These are phyloP conservation scores for Anguilla pacifica DNA, from an alignment of 2,797 vertebrate species.

Conservation along the genomic window DNA sequence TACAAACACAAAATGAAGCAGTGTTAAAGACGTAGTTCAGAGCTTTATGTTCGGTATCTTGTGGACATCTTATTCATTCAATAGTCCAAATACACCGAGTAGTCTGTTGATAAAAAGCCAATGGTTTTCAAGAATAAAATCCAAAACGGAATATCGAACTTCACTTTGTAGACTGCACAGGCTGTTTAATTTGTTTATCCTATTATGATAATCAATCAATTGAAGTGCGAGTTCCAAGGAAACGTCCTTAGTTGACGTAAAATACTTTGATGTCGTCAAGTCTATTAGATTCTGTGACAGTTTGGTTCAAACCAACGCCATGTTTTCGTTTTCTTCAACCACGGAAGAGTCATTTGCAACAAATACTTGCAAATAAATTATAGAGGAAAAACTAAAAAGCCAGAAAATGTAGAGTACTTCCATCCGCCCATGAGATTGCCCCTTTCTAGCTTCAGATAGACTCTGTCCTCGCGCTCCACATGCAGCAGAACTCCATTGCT, in stretches of 20 bases:
- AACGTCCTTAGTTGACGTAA: conserved; percentile 81
- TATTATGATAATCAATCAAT: conserved; percentile 83
- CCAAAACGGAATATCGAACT: conserved; percentile 78
- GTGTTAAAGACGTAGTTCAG: conserved; percentile 74
- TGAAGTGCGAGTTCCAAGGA: conserved; percentile 84
- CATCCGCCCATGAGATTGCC: conserved; percentile 99
- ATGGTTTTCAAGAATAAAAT: conserved; percentile 82
- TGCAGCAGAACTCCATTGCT: conserved; percentile 97
- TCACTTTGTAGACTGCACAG: conserved; percentile 81
- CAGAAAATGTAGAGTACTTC: conserved; percentile 99
- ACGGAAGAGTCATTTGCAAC: conserved; percentile 61
- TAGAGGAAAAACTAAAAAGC: conserved; percentile 99
- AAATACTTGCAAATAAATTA: conserved; percentile 74
- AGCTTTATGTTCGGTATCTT: conserved; percentile 60
- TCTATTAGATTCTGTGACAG: conserved; percentile 79
- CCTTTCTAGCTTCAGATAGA: conserved; percentile 96
- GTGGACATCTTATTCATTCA: conserved; percentile 66
- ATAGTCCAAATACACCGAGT: conserved; percentile 60
- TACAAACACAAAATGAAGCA: conserved; percentile 91
- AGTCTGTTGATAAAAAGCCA: conserved; percentile 76
- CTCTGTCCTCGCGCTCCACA: conserved; percentile 96
- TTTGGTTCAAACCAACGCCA: conserved; percentile 78
- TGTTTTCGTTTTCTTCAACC: conserved; percentile 66
- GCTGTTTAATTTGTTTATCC: conserved; percentile 80
- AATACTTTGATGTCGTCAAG: conserved; percentile 80